phyloP scores from a whole-genome alignment of 2,113 vertebrate species.

The Benitochromis conjunctus region DNA sequence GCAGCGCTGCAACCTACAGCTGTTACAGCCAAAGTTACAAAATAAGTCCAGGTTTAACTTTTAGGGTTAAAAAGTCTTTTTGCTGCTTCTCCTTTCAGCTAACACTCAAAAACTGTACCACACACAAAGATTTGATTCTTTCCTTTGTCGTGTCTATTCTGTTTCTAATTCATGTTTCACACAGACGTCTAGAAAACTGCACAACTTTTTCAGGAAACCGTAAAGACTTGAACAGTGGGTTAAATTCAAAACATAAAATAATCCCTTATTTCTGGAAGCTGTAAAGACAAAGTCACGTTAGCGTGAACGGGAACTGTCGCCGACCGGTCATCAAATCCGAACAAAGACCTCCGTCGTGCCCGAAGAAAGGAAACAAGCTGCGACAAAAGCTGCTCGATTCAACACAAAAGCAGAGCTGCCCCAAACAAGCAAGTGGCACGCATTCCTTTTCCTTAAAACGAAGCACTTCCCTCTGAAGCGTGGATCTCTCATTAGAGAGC shows the following conservation, averaged over 20 bases:
- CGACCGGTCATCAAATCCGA: background rate
- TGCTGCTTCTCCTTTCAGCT: background rate
- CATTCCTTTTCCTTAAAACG: slow-evolving; percentile 1
- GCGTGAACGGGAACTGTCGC: background rate
- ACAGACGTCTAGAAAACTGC: background rate
- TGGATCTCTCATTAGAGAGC: background rate
- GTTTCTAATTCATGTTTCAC: background rate
- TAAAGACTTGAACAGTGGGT: background rate
- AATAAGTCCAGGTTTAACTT: background rate
- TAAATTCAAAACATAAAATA: background rate
- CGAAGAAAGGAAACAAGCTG: background rate
- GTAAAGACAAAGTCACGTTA: background rate
- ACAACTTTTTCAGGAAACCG: background rate
- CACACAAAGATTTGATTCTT: background rate
- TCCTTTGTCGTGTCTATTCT: background rate
- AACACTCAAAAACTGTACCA: background rate
- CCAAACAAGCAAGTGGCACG: background rate
- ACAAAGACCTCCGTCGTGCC: background rate
- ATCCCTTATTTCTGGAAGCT: background rate
- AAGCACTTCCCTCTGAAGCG: background rate
- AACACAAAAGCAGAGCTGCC: background rate
- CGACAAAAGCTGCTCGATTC: background rate
- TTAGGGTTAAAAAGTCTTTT: background rate
- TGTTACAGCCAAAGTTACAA: background rate
- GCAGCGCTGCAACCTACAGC: background rate